Evolutionary conservation across 2,888 invertebrate species (phyloP).

Genomic region (Panzeria rudis): DNA sequence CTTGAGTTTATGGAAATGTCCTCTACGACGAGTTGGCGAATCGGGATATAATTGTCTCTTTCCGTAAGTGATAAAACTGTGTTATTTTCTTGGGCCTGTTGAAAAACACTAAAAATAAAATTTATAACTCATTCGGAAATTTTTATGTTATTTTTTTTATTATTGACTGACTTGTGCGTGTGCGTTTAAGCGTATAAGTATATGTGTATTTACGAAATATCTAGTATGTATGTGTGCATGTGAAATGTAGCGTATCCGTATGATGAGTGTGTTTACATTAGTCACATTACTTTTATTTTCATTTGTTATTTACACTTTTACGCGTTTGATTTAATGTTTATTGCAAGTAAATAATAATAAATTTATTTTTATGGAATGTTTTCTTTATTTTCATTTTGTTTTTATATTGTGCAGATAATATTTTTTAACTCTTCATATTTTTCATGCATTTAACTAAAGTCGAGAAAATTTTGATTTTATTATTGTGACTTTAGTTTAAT

Average conservation of each 20-base stretch:
- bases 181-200: not conserved
- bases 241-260: conserved; percentile 29
- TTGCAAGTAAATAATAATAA: conserved; percentile 56
- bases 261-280: conserved; percentile 52
- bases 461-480: conserved; percentile 4
- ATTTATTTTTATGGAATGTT: conserved; percentile 47
- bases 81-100: conserved; percentile 19
- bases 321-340: conserved; percentile 62
- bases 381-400: conserved; percentile 8
- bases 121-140: conserved; percentile 58
- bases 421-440: conserved; percentile 47
- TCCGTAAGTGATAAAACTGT: conserved; percentile 16
- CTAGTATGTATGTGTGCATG: conserved; percentile 1
- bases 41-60: conserved; percentile 5
- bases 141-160: conserved; percentile 50
- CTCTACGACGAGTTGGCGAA: too few species aligned
- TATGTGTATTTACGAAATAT: conserved; percentile 14
- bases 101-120: conserved; percentile 51
- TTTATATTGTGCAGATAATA: not conserved
- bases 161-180: conserved; percentile 42
- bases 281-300: conserved; percentile 59
- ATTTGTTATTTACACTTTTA: conserved; percentile 65
- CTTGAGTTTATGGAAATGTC: too few species aligned
- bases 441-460: conserved; percentile 31
- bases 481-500: conserved; percentile 29